These are phyloP conservation scores for Pollenia labialis DNA, from an alignment of 2,888 invertebrate species.

Conservation along the genomic window DNA sequence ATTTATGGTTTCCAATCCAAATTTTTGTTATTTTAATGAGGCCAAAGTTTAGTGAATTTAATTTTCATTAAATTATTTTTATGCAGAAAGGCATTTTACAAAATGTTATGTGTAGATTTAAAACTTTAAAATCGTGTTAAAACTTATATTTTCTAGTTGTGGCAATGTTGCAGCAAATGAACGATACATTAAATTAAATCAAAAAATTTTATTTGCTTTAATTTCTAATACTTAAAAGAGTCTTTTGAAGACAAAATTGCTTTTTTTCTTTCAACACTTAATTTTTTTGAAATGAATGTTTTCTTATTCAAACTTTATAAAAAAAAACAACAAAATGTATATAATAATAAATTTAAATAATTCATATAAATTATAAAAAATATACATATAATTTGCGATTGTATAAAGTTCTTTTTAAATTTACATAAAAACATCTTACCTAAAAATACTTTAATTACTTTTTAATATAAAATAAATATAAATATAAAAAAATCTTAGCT, in stretches of 20 bases:
- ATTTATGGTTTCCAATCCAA: no score
- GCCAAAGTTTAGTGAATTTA: no score
- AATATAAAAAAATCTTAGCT: conserved; percentile 34
- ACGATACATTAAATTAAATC: no score
- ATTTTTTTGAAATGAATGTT: background rate
- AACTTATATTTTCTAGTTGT: no score
- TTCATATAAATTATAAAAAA: conserved; percentile 15
- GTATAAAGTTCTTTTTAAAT: conserved; percentile 62
- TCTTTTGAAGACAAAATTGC: conserved; percentile 58
- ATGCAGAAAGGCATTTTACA: no score
- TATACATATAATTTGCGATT: conserved; percentile 19
- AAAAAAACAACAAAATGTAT: conserved; percentile 43
- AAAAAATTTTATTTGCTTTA: background rate
- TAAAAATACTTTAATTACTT: conserved; percentile 16
- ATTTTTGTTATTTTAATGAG: no score
- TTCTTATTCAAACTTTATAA: conserved; percentile 5
- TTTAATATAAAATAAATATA: conserved; percentile 37
- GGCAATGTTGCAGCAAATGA: no score
- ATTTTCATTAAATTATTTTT: no score
- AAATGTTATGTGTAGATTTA: no score
- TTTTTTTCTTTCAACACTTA: conserved; percentile 19
- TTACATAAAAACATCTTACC: background rate
- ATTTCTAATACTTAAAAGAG: conserved; percentile 47
- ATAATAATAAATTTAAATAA: conserved; percentile 60
- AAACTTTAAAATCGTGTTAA: no score